Evolutionary conservation across 1,140 invertebrate genomes (phyloP).

Genomic region (Drosophila serrata): DNA sequence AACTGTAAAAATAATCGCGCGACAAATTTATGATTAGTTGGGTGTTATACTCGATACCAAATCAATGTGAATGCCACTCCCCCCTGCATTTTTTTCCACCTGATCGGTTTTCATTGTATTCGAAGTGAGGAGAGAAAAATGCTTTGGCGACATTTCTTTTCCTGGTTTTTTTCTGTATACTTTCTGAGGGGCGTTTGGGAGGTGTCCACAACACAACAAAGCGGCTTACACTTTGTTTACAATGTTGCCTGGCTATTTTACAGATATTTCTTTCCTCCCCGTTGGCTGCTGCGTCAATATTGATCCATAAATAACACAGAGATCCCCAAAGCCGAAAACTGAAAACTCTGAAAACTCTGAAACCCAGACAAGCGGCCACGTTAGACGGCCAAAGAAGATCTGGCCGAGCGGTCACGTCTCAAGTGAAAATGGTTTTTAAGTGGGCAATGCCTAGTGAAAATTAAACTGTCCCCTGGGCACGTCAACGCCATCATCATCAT

Average conservation of each 20-base stretch:
- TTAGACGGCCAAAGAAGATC: conserved; percentile 51
- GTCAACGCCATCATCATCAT: conserved; percentile 62
- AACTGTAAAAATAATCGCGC: conserved; percentile 78
- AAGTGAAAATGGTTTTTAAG: conserved; percentile 83
- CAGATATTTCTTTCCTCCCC: conserved; percentile 54
- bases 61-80: conserved; percentile 2
- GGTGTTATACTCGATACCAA: conserved; percentile 11
- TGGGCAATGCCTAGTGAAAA: conserved; percentile 78
- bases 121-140: conserved; percentile 49
- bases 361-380: conserved; percentile 42
- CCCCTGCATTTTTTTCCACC: conserved; percentile 34
- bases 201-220: conserved; percentile 57
- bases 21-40: conserved; percentile 81
- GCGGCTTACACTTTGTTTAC: conserved; percentile 83
- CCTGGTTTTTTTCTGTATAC: conserved; percentile 2
- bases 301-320: conserved; percentile 83
- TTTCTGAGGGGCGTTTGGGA: conserved; percentile 21
- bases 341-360: conserved; percentile 26
- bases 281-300: conserved; percentile 72
- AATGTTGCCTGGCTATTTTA: conserved; percentile 81
- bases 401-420: conserved; percentile 73
- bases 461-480: conserved; percentile 82
- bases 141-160: conserved; percentile 60
- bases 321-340: conserved; percentile 36
- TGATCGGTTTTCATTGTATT: conserved; percentile 54